Evolutionary conservation across 1,140 invertebrate genomes (phyloP).

Genomic region (Delia radicum): DNA sequence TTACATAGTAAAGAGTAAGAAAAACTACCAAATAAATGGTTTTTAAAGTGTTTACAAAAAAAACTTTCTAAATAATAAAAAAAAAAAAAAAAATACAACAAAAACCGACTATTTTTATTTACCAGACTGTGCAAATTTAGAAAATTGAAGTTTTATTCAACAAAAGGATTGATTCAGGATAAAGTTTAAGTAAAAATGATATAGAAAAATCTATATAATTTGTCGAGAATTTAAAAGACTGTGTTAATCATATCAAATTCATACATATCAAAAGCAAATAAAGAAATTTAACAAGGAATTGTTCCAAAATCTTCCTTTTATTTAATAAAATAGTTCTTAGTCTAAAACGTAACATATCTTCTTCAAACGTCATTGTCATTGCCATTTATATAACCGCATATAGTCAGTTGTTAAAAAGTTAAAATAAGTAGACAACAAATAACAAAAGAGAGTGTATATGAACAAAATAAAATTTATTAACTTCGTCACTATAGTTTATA

Average conservation of each 20-base stretch:
- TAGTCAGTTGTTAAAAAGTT: not conserved
- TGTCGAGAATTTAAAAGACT: not conserved
- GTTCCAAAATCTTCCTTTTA: not conserved
- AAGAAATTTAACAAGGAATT: not conserved
- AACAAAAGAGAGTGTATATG: not conserved
- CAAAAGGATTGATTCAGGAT: not conserved
- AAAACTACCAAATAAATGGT: constrained; percentile 6
- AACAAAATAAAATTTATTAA: not conserved
- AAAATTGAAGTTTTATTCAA: not conserved
- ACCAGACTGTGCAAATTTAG: not conserved
- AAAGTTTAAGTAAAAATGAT: not conserved
- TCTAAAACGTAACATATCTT: not conserved
- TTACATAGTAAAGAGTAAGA: not conserved
- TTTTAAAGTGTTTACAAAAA: constrained; percentile 21
- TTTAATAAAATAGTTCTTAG: not conserved
- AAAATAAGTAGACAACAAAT: not conserved
- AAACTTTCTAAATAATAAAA: not conserved
- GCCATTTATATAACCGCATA: not conserved
- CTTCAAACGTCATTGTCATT: not conserved
- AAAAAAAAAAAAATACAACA: not conserved
- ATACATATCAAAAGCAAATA: not conserved
- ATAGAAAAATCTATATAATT: not conserved
- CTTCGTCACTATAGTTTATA: not conserved
- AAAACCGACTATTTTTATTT: not conserved
- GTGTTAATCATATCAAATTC: not conserved